Evolutionary conservation across 2,113 vertebrate genomes (phyloP).

Genomic region (Leucoraja erinaceus): DNA sequence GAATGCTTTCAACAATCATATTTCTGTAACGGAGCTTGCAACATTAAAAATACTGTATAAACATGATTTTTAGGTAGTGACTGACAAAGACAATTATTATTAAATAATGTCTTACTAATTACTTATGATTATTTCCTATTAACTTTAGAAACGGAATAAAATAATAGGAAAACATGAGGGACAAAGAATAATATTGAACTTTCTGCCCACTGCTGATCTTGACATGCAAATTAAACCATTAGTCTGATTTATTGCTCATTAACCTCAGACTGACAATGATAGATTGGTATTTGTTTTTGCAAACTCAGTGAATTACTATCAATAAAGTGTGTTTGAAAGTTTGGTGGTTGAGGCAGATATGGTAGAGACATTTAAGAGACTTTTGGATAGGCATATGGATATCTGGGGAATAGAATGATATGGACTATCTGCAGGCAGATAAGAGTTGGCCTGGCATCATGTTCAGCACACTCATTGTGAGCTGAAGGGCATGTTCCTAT

Average conservation of each 20-base stretch:
- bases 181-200: neutral
- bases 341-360: too few relatives aligned
- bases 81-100: neutral
- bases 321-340: neutral
- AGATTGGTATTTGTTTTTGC: neutral
- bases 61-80: neutral
- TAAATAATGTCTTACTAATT: neutral
- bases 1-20: neutral
- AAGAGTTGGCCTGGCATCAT: too few relatives aligned
- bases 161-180: neutral
- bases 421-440: too few relatives aligned
- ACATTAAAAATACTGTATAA: neutral
- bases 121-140: neutral
- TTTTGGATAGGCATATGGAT: too few relatives aligned
- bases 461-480: too few relatives aligned
- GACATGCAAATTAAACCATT: neutral
- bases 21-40: neutral
- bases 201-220: neutral
- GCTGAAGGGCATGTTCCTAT: too few relatives aligned
- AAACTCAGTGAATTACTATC: neutral
- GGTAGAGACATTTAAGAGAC: too few relatives aligned
- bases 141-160: neutral
- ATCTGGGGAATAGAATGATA: too few relatives aligned
- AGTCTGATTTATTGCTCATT: slow-evolving; percentile 29
- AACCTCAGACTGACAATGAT: slow-evolving; percentile 6